Evolutionary conservation across 2,888 invertebrate species (phyloP), one percentile per base, ranked within the genome.

Genomic region (Quadroppia sp.): DNA sequence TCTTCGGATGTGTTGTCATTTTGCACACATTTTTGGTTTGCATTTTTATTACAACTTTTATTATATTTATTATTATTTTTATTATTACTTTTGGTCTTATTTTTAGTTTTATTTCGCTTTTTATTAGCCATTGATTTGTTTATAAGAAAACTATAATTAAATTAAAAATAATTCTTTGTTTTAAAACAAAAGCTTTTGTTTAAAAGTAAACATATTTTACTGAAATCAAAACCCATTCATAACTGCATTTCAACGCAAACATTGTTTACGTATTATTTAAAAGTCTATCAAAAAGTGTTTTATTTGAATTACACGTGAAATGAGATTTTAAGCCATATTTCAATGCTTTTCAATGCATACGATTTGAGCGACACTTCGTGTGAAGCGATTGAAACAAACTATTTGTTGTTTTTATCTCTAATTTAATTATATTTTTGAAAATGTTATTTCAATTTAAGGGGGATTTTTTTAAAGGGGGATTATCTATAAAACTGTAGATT

Each of bases 301-400:
- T 15, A 11, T n/a, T 48, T 48, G 48, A 3, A 53, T 53, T 53
- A 53, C 53, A 53, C 53, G 53, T 53, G 53, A 53, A 53, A 53
- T 23, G 23, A 53, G 15, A n/a, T 48, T 15, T 36, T 36, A 7
- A 36, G 36, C 36, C 4, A 36, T 36, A 36, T 36, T 36, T 36
- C 11, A 7, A 36, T 36, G 36, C 11, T 36, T 36, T 36, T 36
- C 36, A 36, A 36, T 11, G 36, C 36, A 36, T 36, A 7, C 6
- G 36, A 4, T 36, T 36, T 36, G 36, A 36, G 4, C 36, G 36
- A 36, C 36, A 36, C 36, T 7, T 36, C 4, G 36, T 36, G 36
- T 36, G 4, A 36, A 36, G 11, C 36, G 11, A 7, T 7, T 36
- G 36, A 36, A 36, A n/a, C n/a, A n/a, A n/a, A n/a, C n/a, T n/a